Conservation (phyloP, 1,140 invertebrate species). For the Euschistus heros region DNA sequence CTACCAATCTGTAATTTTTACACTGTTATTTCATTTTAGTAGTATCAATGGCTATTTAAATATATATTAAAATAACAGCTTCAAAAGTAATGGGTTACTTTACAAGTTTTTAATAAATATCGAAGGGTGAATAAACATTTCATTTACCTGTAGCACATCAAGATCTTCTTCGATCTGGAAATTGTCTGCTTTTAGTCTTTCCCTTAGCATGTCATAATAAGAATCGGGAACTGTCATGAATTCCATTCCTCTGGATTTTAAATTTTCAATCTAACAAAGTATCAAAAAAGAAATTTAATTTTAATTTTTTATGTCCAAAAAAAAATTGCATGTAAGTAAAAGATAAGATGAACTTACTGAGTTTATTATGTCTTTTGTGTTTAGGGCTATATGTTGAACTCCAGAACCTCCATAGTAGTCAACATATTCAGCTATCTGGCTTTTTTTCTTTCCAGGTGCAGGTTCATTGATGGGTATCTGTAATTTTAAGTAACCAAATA, state of each 20-base stretch:
- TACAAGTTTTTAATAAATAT: neutral
- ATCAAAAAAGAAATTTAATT: neutral
- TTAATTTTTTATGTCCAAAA: neutral
- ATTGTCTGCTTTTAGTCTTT: conserved; percentile 64
- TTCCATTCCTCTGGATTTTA: conserved; percentile 73
- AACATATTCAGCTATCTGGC: conserved; percentile 97
- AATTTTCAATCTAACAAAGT: conserved; percentile 57
- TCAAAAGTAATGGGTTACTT: neutral
- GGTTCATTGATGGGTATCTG: conserved; percentile 97
- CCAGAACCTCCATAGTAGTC: conserved; percentile 97
- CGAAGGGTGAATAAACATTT: conserved; percentile 7
- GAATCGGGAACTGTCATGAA: conserved; percentile 82
- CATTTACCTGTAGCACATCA: conserved; percentile 48
- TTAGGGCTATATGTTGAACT: conserved; percentile 96
- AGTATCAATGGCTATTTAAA: no score
- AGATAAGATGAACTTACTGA: conserved; percentile 49
- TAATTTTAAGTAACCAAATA: conserved; percentile 18
- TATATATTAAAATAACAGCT: no score
- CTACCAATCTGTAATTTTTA: neutral
- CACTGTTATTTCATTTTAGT: no score
- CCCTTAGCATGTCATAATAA: conserved; percentile 80
- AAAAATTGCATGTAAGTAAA: neutral
- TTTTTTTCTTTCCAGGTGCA: conserved; percentile 87
- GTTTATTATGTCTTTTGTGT: conserved; percentile 82
- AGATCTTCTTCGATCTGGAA: conserved; percentile 80